Percentiles rank a stretch among this genome's conserved stretches.
phyloP scores from a whole-genome alignment of 2,888 invertebrate species.

The Apotomis betuletana region DNA sequence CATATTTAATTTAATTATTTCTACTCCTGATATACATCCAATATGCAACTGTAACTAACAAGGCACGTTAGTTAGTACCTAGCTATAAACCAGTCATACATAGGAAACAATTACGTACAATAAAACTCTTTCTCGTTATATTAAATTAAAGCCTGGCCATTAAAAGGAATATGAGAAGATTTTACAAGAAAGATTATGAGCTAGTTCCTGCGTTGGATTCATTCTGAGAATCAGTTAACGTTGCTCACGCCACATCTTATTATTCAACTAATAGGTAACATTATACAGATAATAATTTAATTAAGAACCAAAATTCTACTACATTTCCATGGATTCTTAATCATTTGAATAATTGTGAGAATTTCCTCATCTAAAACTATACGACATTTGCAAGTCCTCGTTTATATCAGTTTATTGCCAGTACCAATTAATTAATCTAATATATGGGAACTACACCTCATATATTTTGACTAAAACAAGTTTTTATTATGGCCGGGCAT shows the following conservation, averaged over 20 bases:
- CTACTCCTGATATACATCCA: background rate
- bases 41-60: background rate
- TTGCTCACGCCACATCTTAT: slow-evolving; percentile 43
- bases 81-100: background rate
- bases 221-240: slow-evolving; percentile 50
- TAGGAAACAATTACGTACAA: slow-evolving; percentile 24
- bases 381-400: slow-evolving; percentile 35
- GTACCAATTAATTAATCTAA: slow-evolving; percentile 42
- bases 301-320: slow-evolving; percentile 3
- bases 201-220: slow-evolving; percentile 45
- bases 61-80: too few species aligned
- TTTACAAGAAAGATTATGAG: slow-evolving; percentile 35
- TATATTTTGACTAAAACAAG: slow-evolving; percentile 37
- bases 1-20: background rate
- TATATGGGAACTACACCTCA: slow-evolving; percentile 36
- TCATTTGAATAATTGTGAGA: slow-evolving; percentile 10
- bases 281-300: slow-evolving; percentile 27
- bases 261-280: slow-evolving; percentile 23
- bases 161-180: slow-evolving; percentile 37
- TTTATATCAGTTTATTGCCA: slow-evolving; percentile 28
- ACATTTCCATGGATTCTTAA: slow-evolving; percentile 13
- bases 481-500: slow-evolving; percentile 35
- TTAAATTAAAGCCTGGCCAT: slow-evolving; percentile 23
- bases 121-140: slow-evolving; percentile 14
- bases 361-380: slow-evolving; percentile 14